phyloP scores from a whole-genome alignment of 30 jellyfish, hydroid and myxozoan species.

The Nemopilema nomurai region DNA sequence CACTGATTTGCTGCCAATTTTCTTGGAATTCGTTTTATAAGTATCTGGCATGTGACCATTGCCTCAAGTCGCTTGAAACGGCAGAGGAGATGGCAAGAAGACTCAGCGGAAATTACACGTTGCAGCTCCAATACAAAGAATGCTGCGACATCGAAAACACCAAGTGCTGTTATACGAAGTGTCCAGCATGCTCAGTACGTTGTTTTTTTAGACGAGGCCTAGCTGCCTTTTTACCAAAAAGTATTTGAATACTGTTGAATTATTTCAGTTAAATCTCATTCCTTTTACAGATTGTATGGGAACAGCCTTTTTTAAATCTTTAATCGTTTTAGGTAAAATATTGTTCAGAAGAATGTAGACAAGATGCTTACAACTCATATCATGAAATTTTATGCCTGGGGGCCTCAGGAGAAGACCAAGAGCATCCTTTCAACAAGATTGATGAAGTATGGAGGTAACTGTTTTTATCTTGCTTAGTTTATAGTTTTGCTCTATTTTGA shows the following conservation, averaged over 20 bases:
- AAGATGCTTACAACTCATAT: slow-evolving; percentile 69
- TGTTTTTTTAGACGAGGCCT: too few relatives aligned
- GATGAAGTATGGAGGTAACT: slow-evolving; percentile 96
- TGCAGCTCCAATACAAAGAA: slow-evolving; percentile 59
- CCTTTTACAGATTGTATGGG: too few relatives aligned
- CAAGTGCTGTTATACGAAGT: slow-evolving; percentile 22
- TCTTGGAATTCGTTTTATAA: slow-evolving; percentile 84
- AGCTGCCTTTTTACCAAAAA: too few relatives aligned
- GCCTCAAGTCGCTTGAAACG: slow-evolving; percentile 89
- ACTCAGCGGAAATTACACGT: slow-evolving; percentile 39
- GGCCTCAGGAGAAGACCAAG: slow-evolving; percentile 41
- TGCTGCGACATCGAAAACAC: slow-evolving; percentile 67
- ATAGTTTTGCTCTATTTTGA: too few relatives aligned
- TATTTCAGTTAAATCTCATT: too few relatives aligned
- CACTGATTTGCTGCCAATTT: slow-evolving; percentile 82
- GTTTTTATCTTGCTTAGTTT: too few relatives aligned
- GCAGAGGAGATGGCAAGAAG: slow-evolving; percentile 94
- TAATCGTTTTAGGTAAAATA: slow-evolving; percentile 58
- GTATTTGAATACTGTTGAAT: too few relatives aligned
- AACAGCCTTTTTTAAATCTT: too few relatives aligned
- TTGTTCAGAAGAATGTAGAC: slow-evolving; percentile 78
- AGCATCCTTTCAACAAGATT: slow-evolving; percentile 61
- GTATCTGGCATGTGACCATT: slow-evolving; percentile 87
- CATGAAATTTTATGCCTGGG: slow-evolving; percentile 74
- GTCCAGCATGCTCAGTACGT: slow-evolving; percentile 79